phyloP scores from a whole-genome alignment of 2,113 vertebrate genomes.

The Ia io region DNA sequence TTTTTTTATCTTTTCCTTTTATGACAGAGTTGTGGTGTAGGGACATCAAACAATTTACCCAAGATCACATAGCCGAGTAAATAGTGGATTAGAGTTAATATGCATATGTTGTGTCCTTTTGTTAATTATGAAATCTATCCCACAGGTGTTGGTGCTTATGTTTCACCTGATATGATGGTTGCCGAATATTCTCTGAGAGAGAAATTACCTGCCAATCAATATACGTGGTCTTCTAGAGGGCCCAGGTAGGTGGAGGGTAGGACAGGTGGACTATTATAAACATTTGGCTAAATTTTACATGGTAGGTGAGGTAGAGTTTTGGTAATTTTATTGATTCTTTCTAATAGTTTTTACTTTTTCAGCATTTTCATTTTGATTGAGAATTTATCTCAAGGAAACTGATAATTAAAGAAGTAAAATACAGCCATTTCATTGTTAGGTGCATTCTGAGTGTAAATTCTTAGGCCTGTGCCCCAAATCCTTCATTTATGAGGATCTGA shows the following conservation, averaged over 20 bases:
- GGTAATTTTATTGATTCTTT: background rate
- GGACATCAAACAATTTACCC: background rate
- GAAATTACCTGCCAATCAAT: conserved; percentile 97
- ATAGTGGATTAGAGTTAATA: background rate
- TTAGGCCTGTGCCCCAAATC: background rate
- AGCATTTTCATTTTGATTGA: background rate
- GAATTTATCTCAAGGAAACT: background rate
- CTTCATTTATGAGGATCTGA: background rate
- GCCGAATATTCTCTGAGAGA: conserved; percentile 98
- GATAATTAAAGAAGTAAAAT: conserved; percentile 13
- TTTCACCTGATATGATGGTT: conserved; percentile 99
- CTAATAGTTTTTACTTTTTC: background rate
- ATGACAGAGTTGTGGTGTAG: background rate
- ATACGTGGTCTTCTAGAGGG: conserved; percentile 98
- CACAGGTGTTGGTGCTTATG: conserved; percentile 96
- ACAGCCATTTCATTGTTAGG: background rate
- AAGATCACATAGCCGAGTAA: background rate
- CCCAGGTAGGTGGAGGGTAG: conserved; percentile 84
- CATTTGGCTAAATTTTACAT: background rate
- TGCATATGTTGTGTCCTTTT: background rate
- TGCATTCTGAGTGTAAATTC: background rate
- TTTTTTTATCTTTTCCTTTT: background rate
- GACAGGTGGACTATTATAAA: fast-evolving
- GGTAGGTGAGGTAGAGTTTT: background rate
- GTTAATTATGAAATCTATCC: background rate